phyloP scores from a whole-genome alignment of 2,888 invertebrate genomes.

The Conistra vaccinii region DNA sequence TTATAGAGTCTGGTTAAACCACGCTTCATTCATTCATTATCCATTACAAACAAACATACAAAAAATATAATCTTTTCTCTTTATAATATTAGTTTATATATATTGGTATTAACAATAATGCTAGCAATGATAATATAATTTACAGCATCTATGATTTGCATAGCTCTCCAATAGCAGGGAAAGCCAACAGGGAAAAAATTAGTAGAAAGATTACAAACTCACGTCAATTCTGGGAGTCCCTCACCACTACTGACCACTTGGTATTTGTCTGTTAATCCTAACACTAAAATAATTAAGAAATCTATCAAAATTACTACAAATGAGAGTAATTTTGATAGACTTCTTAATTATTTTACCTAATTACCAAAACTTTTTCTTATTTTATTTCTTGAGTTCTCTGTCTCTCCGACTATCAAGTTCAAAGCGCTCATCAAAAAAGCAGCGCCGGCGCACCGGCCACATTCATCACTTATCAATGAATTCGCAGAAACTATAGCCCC shows the following conservation, averaged over 20 bases:
- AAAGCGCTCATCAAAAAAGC: conserved; percentile 54
- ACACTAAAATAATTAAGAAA: too few relatives aligned
- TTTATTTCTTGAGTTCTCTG: not conserved
- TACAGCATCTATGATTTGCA: not conserved
- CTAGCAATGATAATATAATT: not conserved
- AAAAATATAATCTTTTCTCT: too few relatives aligned
- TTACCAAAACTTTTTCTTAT: not conserved
- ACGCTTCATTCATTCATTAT: too few relatives aligned
- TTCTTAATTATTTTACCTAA: not conserved
- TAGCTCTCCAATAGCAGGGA: not conserved
- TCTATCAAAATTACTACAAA: too few relatives aligned
- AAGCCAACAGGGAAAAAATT: not conserved
- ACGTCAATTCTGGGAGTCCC: not conserved
- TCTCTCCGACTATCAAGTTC: conserved; percentile 56
- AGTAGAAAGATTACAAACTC: not conserved
- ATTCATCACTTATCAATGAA: conserved; percentile 66
- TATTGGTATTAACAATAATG: not conserved
- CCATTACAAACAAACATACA: too few relatives aligned
- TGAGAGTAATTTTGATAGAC: not conserved
- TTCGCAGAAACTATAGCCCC: conserved; percentile 61
- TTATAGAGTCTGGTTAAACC: too few relatives aligned
- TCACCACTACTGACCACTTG: not conserved
- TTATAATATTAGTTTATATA: too few relatives aligned
- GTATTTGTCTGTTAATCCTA: not conserved
- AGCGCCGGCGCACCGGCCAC: conserved; percentile 49